A percentile compares a stretch with the other conserved stretches of the same genome.
Evolutionary conservation across 2,888 invertebrate species (phyloP).

Genomic region (Drosophila fungiperda): DNA sequence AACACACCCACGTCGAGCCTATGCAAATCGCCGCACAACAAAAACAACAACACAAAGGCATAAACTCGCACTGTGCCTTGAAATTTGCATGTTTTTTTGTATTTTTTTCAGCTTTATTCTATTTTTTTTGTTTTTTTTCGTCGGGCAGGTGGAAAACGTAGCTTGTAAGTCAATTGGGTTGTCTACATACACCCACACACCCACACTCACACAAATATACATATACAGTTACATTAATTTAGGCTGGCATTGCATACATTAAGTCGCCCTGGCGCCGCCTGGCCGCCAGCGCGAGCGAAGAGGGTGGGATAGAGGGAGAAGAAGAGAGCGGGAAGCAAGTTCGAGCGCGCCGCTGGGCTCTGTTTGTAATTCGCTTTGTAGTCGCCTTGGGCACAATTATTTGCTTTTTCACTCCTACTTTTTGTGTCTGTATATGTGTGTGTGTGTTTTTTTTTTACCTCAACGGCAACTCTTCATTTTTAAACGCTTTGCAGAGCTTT

Average conservation of each 20-base stretch:
- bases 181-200: slow-evolving; percentile 33
- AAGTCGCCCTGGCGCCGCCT: slow-evolving; percentile 48
- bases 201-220: slow-evolving; percentile 18
- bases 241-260: slow-evolving; percentile 71
- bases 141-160: slow-evolving; percentile 37
- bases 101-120: neutral
- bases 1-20: slow-evolving; percentile 39
- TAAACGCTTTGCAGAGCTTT: slow-evolving; percentile 60
- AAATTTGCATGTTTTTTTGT: slow-evolving; percentile 66
- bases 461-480: slow-evolving; percentile 49
- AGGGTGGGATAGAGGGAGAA: neutral
- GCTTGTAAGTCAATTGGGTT: slow-evolving; percentile 67
- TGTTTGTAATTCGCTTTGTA: slow-evolving; percentile 75
- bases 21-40: slow-evolving; percentile 72
- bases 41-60: slow-evolving; percentile 60
- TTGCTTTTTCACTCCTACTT: slow-evolving; percentile 39
- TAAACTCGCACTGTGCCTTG: slow-evolving; percentile 64
- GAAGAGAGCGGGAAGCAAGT: neutral
- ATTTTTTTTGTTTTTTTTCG: slow-evolving; percentile 9
- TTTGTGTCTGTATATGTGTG: neutral
- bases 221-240: slow-evolving; percentile 62
- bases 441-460: slow-evolving; percentile 31
- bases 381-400: slow-evolving; percentile 80
- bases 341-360: slow-evolving; percentile 52
- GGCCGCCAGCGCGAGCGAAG: slow-evolving; percentile 19